A percentile compares a stretch with the other conserved stretches of the same genome.
Conservation (phyloP, 2,113 vertebrate species). For the Ellobius talpinus region DNA sequence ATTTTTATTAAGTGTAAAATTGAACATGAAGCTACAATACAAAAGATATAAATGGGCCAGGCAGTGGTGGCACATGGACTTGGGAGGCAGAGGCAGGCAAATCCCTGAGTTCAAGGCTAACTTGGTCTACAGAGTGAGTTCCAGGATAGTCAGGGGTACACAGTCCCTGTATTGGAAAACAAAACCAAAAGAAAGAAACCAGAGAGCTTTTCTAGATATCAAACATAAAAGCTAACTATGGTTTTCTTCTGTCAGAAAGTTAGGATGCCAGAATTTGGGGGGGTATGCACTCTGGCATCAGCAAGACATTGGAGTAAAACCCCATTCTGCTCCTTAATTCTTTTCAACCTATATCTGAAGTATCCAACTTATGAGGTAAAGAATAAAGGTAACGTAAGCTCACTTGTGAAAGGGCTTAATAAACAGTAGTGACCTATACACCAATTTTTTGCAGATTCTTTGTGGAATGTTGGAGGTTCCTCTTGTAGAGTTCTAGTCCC, state of each 20-base stretch:
- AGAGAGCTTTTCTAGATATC: background rate
- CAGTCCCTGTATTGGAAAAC: too few relatives aligned
- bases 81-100: too few relatives aligned
- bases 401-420: background rate
- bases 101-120: too few relatives aligned
- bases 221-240: background rate
- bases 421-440: background rate
- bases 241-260: background rate
- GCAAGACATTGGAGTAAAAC: background rate
- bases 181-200: background rate
- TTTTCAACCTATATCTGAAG: background rate
- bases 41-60: background rate
- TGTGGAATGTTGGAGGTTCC: background rate
- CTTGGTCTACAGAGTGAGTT: too few relatives aligned
- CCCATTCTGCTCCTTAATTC: background rate
- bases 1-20: background rate
- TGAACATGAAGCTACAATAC: constrained; percentile 7
- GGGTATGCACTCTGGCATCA: background rate
- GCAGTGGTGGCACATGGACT: too few relatives aligned
- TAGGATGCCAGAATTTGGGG: background rate
- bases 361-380: background rate
- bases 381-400: background rate
- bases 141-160: too few relatives aligned
- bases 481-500: background rate
- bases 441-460: background rate